phyloP scores from a whole-genome alignment of 2,797 vertebrate species.

The Megaceryle alcyon region DNA sequence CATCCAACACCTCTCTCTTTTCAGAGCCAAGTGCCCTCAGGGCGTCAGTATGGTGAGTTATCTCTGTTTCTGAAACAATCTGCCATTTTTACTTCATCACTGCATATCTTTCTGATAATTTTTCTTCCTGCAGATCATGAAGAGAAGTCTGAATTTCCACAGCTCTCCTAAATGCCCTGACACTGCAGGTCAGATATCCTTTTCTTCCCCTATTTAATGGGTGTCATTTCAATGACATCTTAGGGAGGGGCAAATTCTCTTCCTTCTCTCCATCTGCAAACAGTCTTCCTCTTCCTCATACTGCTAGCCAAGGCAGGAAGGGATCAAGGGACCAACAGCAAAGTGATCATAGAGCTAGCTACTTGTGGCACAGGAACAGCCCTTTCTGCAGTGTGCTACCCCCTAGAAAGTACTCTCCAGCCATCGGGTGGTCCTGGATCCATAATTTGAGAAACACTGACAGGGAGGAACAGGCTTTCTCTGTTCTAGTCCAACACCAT shows the following conservation, averaged over 20 bases:
- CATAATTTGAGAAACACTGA: conserved; percentile 5
- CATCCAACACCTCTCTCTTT: not conserved
- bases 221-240: not conserved
- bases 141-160: not conserved
- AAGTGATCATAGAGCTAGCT: not conserved
- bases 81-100: not conserved
- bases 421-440: conserved; percentile 23
- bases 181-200: not conserved
- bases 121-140: not conserved
- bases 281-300: not conserved
- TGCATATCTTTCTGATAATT: not conserved
- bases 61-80: not conserved
- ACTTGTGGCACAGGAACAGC: not conserved
- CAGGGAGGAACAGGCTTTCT: conserved; percentile 50
- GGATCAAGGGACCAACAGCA: not conserved
- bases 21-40: not conserved
- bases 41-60: not conserved
- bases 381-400: not conserved
- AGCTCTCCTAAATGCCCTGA: not conserved
- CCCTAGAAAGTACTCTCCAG: not conserved
- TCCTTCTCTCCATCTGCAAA: not conserved
- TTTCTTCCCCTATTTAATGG: not conserved
- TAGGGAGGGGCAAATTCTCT: not conserved
- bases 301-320: rapidly evolving
- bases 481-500: conserved; percentile 41